Base-by-base conservation (phyloP, 2,888 invertebrate genomes). In the Cylloceria caligata region DNA sequence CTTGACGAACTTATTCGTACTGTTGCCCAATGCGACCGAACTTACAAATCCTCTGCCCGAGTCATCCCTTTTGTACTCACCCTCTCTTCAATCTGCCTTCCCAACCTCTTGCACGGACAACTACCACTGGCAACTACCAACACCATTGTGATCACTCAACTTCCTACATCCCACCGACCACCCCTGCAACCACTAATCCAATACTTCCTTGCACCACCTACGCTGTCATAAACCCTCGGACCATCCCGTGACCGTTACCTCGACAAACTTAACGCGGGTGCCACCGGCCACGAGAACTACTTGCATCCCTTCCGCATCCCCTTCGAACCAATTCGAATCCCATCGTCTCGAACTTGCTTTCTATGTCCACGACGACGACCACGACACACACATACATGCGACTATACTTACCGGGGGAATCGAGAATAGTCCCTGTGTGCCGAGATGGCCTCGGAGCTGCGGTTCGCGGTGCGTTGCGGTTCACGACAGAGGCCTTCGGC, bases 401-500 rank as follows among this genome's bases (percentile, higher is more conserved):
- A 73, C 62, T 30, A 19, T 49, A 19, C n/a, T 57, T 45, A 27
- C 57, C 45, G 52, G 69, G 30, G 60, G 57, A 69, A 68, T 69
- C 62, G 69, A 30, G 62, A 84, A 92, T 97, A 98, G 94, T 97
- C 98, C 0, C 93, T 99, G 69, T 99, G 98, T 93, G 96, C 98
- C 52, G 98, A 99, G 94, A 98, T 99, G 97, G 97, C 95, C 0
- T 96, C 98, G 93, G 98, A 99, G 93, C 93, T 99, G 80, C 94
- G 98, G 36, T 98, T 98, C 90, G 98, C 99, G 0, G 95, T 99
- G 92, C 95, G 96, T 65, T 98, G 98, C 85, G 97, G 97, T 4
- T 96, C 98, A 1, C 95, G 96, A 84, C 96, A 97, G 89, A 94
- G 97, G 81, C 97, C 98, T 0, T 97, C 97, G 7, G 93, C 97